Evolutionary conservation across 2,797 vertebrate genomes (phyloP).

Genomic region (Xyrichtys novacula): DNA sequence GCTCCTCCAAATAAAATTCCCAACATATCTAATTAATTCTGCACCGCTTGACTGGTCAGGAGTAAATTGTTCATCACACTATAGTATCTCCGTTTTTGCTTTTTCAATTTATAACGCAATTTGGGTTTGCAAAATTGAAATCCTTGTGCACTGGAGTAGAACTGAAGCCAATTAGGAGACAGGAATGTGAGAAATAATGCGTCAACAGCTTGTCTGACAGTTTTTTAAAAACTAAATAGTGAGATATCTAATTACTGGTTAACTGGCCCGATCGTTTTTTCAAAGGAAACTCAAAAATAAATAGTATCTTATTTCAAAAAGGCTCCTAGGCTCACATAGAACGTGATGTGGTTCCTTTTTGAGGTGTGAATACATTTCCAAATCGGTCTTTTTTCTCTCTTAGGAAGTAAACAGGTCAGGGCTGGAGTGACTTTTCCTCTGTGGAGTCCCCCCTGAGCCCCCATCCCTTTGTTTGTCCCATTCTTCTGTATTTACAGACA

Average conservation of each 20-base stretch:
- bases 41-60: conserved; percentile 43
- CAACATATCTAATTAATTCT: conserved; percentile 54
- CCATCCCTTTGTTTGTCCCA: conserved; percentile 10
- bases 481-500: conserved; percentile 40
- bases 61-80: conserved; percentile 37
- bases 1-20: conserved; percentile 38
- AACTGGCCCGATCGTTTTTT: too few relatives aligned
- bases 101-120: conserved; percentile 46
- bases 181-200: conserved; percentile 2
- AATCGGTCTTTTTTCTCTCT: neutral
- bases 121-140: conserved; percentile 49
- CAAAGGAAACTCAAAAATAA: too few relatives aligned
- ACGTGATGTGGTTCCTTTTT: too few relatives aligned
- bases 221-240: neutral
- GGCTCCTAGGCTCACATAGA: too few relatives aligned
- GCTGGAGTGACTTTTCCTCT: neutral
- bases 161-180: conserved; percentile 58
- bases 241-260: conserved; percentile 2
- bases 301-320: too few relatives aligned
- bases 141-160: conserved; percentile 41
- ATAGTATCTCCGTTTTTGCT: conserved; percentile 37
- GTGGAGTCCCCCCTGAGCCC: neutral
- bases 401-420: neutral
- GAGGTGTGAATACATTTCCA: too few relatives aligned
- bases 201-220: conserved; percentile 1